Conservation (phyloP, 2,888 invertebrate species). For the Sesia bembeciformis region DNA sequence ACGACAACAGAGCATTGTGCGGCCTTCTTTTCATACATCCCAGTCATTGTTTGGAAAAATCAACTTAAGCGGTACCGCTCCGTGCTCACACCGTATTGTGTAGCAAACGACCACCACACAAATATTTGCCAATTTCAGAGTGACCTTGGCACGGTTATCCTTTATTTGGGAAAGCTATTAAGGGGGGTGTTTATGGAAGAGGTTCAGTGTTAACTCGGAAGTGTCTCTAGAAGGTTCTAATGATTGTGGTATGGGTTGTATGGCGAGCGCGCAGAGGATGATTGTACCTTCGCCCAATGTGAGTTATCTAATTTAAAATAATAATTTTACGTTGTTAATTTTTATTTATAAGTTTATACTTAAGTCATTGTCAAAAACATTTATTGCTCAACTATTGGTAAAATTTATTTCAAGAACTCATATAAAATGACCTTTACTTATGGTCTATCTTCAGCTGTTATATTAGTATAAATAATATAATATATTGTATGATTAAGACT, state of each 20-base stretch:
- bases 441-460: too few relatives aligned
- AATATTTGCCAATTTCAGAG: constrained; percentile 19
- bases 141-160: constrained; percentile 39
- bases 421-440: too few relatives aligned
- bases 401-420: too few relatives aligned
- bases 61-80: constrained; percentile 25
- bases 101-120: constrained; percentile 14
- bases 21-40: constrained; percentile 8
- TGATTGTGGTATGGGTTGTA: constrained; percentile 53
- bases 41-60: constrained; percentile 6
- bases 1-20: background rate
- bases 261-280: constrained; percentile 38
- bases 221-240: constrained; percentile 6
- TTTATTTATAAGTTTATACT: too few relatives aligned
- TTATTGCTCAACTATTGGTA: too few relatives aligned
- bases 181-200: constrained; percentile 3
- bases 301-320: constrained; percentile 11
- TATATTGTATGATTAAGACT: too few relatives aligned
- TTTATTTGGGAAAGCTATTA: constrained; percentile 13
- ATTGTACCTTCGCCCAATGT: constrained; percentile 26
- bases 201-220: constrained; percentile 4
- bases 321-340: too few relatives aligned
- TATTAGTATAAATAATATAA: too few relatives aligned
- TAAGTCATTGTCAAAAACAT: too few relatives aligned
- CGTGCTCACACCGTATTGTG: constrained; percentile 36